Percentiles rank a stretch among this genome's conserved stretches.
Conservation (phyloP, 2,888 invertebrate genomes). For the Tachystola acroxantha region DNA sequence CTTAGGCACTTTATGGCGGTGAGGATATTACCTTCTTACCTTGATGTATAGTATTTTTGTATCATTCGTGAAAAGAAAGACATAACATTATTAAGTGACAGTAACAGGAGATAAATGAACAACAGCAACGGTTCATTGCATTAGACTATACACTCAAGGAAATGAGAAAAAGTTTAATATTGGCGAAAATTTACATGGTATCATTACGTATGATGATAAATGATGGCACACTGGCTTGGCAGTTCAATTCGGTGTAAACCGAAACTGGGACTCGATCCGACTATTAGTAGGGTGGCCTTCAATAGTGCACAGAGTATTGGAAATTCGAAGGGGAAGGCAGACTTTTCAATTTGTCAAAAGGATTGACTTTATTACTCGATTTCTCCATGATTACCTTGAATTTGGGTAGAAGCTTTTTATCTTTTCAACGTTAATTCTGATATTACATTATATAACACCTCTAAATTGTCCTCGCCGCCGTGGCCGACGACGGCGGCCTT, state of each 20-base stretch:
- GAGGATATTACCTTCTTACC: too few relatives aligned
- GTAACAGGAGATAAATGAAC: background rate
- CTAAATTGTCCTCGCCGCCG: too few relatives aligned
- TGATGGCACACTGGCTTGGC: slow-evolving; percentile 35
- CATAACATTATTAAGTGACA: background rate
- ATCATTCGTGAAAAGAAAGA: slow-evolving; percentile 5
- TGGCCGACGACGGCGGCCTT: too few relatives aligned
- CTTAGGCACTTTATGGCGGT: too few relatives aligned
- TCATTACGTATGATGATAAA: slow-evolving; percentile 53
- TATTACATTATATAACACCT: too few relatives aligned
- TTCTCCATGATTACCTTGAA: too few relatives aligned
- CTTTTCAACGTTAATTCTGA: too few relatives aligned
- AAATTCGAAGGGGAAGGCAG: too few relatives aligned
- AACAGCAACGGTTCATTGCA: slow-evolving; percentile 12
- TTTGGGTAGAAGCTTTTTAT: too few relatives aligned
- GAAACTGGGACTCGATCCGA: slow-evolving; percentile 30
- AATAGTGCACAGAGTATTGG: background rate
- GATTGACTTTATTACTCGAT: too few relatives aligned
- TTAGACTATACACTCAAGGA: slow-evolving; percentile 33
- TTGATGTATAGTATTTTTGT: too few relatives aligned
- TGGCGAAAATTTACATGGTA: slow-evolving; percentile 47
- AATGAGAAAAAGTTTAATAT: slow-evolving; percentile 45
- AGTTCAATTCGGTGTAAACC: slow-evolving; percentile 59
- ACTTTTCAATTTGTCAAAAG: too few relatives aligned
- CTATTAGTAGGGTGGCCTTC: slow-evolving; percentile 30